These are phyloP conservation scores for Andrena camellia DNA, from an alignment of 2,888 invertebrate species.

Conservation along the genomic window DNA sequence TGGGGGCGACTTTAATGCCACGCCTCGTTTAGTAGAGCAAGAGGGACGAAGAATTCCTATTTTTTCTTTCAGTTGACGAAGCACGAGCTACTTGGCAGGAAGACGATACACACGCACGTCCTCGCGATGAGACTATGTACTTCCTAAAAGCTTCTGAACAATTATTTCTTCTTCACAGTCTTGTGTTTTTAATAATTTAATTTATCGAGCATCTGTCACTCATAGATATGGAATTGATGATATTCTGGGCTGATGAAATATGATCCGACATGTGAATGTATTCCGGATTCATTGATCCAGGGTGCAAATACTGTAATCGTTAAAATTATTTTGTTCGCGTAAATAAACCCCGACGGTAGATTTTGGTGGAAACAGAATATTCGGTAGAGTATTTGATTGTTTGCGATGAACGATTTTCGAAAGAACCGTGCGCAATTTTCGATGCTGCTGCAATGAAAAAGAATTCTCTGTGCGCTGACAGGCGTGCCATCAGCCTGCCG, in stretches of 20 bases:
- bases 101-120: too few species aligned
- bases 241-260: too few species aligned
- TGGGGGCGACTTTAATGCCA: conserved; percentile 31
- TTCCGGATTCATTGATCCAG: too few species aligned
- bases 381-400: not conserved
- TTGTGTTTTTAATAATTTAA: too few species aligned
- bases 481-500: not conserved
- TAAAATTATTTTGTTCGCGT: not conserved
- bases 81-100: not conserved
- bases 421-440: not conserved
- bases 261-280: too few species aligned
- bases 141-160: too few species aligned
- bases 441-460: not conserved
- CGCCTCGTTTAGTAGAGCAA: conserved; percentile 29
- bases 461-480: not conserved
- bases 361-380: not conserved
- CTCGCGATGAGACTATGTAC: too few species aligned
- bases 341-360: not conserved
- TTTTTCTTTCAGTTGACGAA: not conserved
- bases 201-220: too few species aligned
- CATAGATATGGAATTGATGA: too few species aligned
- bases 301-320: too few species aligned
- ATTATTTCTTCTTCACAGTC: too few species aligned
- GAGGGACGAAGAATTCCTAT: not conserved
- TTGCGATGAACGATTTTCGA: not conserved